Percentiles rank a stretch among this genome's conserved stretches.
phyloP scores from a whole-genome alignment of 2,113 vertebrate genomes.

The Macrotis lagotis region DNA sequence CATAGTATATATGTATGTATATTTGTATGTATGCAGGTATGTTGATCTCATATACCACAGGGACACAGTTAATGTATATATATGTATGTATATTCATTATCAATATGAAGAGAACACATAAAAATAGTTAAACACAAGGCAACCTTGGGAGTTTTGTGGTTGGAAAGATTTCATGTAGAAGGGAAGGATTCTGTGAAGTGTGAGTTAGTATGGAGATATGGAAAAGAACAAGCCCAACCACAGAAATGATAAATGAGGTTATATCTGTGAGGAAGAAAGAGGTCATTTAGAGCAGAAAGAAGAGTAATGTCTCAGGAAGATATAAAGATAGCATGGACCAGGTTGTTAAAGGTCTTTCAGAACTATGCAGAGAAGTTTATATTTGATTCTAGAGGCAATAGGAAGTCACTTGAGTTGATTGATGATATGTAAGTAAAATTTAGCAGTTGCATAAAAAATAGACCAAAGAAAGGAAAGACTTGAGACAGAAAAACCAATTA shows the following conservation, averaged over 20 bases:
- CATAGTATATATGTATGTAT: background rate
- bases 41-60: too few species aligned
- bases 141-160: background rate
- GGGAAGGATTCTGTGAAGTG: fast-evolving
- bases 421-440: background rate
- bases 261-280: background rate
- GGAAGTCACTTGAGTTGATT: background rate
- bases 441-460: background rate
- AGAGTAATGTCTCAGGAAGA: background rate
- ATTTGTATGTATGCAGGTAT: too few species aligned
- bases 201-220: fast-evolving
- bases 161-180: background rate
- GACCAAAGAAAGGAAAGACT: background rate
- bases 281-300: background rate
- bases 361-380: background rate
- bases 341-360: background rate
- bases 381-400: background rate
- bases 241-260: background rate
- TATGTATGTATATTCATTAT: background rate
- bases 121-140: background rate
- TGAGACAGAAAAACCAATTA: background rate
- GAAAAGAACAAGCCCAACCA: background rate
- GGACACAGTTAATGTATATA: background rate
- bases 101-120: background rate
- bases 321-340: background rate